Base-by-base conservation (phyloP, 2,113 vertebrate genomes). In the Lepus americanus region DNA sequence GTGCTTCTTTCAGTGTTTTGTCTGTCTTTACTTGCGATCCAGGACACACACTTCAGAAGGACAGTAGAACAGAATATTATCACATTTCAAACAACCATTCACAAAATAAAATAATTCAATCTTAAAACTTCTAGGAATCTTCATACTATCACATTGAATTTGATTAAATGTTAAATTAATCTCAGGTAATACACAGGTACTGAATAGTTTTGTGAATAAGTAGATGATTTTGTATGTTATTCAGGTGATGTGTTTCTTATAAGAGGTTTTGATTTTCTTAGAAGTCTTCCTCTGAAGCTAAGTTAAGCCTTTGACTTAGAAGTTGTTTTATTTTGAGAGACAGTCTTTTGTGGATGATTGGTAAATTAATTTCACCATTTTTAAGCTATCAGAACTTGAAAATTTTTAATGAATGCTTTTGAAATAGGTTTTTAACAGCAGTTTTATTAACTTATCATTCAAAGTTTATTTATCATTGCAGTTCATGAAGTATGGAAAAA, bases 81-180 rank as follows among this genome's bases (percentile, higher is more conserved):
- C 98, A 96, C 96, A 97, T 98, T 97, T 98, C 97, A 96, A 98
- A 93, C 72, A 98, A 97, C 97, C 96, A 97, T 59, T 98, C 97
- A 97, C 92, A 98, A 96, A 97, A 95, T 96, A 88, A 97, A 96
- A 97, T 89, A 96, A 91, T 97, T 82, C 19, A 76, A 80, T 97
- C 87, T 92, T 97, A 96, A 98, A 97, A 97, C 89, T 96, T 49
- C 94, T 96, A 14, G 94, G 76, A 3, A 97, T 98, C 72, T 97
- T 98, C 76, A 97, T 97, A 92, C 59, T 63, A 96, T 84, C 19
- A 36, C 97, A 96, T 97, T 98, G 97, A 97, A 97, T 97, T 94
- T 96, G 84, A 82, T 84, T 70, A 80, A 97, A 80, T 95, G 87
- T 79, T 98, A 95, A 97, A 97, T 98, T 97, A 97, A 97, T 98